Percentiles rank a stretch among this genome's conserved stretches.
Conservation (phyloP, 2,113 vertebrate species). For the Phaethornis superciliosus region DNA sequence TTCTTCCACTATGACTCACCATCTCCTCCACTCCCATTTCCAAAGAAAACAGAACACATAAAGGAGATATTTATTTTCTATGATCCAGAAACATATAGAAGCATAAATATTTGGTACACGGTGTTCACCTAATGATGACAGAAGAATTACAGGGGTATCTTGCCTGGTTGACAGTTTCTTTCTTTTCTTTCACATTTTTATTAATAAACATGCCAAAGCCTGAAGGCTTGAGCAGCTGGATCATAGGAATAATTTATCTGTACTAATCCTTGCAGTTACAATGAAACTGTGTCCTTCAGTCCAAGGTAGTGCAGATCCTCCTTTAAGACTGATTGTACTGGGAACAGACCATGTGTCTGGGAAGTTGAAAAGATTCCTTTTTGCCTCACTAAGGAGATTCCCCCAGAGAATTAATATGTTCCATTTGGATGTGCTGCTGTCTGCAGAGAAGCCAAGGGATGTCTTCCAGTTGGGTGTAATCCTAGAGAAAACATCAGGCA, state of each 20-base stretch:
- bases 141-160: background rate
- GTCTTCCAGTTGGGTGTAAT: slow-evolving; percentile 58
- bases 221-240: slow-evolving; percentile 5
- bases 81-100: slow-evolving; percentile 22
- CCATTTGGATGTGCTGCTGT: slow-evolving; percentile 50
- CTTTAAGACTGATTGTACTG: background rate
- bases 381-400: slow-evolving; percentile 11
- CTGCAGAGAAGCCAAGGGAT: slow-evolving; percentile 43
- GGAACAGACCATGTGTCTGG: background rate
- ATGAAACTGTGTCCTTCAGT: background rate
- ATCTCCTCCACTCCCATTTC: background rate
- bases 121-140: slow-evolving; percentile 41
- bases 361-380: slow-evolving; percentile 36
- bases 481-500: slow-evolving; percentile 57
- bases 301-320: background rate
- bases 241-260: background rate
- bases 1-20: slow-evolving; percentile 26
- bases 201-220: slow-evolving; percentile 36
- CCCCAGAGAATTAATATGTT: slow-evolving; percentile 53
- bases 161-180: slow-evolving; percentile 11
- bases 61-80: slow-evolving; percentile 33
- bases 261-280: background rate
- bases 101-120: slow-evolving; percentile 10
- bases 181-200: slow-evolving; percentile 7
- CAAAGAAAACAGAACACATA: slow-evolving; percentile 40